These are phyloP conservation scores for Petrocephalus zakoni DNA, from an alignment of 2,113 vertebrate genomes.

Conservation along the genomic window DNA sequence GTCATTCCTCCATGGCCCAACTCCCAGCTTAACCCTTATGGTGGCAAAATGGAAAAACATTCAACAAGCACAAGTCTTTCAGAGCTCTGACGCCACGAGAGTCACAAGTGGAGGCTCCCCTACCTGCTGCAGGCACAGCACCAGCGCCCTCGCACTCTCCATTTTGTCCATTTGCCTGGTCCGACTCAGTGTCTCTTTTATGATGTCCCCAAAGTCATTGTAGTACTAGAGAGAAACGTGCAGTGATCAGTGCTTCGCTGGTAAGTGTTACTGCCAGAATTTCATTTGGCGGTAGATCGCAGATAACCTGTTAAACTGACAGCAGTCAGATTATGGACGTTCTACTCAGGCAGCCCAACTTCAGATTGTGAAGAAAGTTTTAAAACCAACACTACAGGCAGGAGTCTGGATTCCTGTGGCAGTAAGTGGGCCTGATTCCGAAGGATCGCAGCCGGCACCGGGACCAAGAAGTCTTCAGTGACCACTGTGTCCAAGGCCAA, in stretches of 20 bases:
- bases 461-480: neutral
- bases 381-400: neutral
- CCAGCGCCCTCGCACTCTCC: constrained; percentile 69
- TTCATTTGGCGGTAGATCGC: neutral
- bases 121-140: constrained; percentile 83
- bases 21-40: neutral
- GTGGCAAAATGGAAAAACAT: neutral
- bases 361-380: neutral
- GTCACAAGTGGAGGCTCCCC: neutral
- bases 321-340: no score
- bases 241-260: neutral
- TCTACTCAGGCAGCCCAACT: neutral
- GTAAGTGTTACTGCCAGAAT: neutral
- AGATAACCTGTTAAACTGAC: neutral
- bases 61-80: neutral
- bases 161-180: constrained; percentile 74
- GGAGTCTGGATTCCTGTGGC: neutral
- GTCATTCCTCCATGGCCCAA: neutral
- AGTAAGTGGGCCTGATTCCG: neutral
- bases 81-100: neutral
- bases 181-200: constrained; percentile 76
- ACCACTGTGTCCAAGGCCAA: neutral
- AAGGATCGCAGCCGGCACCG: neutral
- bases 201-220: constrained; percentile 83
- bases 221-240: constrained; percentile 57